Conservation (phyloP, 2,797 vertebrate species). For the Eidolon dupreanum region DNA sequence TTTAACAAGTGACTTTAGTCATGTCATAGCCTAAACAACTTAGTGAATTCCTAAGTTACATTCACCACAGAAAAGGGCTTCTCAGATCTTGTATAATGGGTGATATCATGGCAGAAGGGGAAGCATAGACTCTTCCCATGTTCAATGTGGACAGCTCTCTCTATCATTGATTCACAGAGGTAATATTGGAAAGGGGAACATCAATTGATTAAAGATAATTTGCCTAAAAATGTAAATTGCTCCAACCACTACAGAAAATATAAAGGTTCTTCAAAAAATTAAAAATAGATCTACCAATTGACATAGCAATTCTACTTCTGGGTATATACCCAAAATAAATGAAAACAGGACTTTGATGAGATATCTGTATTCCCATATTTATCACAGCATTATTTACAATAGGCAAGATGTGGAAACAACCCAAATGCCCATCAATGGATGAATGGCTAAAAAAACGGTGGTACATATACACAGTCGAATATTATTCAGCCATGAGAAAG, state of each 20-base stretch:
- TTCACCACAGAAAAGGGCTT: background rate
- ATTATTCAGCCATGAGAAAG: background rate
- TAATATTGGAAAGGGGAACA: background rate
- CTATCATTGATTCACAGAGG: background rate
- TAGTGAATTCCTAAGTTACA: background rate
- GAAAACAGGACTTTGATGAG: background rate
- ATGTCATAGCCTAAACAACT: background rate
- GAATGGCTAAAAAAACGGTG: background rate
- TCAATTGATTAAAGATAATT: background rate
- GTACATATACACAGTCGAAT: background rate
- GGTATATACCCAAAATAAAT: background rate
- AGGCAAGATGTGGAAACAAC: background rate
- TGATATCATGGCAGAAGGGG: background rate
- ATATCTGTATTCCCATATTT: background rate
- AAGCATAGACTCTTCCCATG: background rate
- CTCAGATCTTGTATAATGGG: no score
- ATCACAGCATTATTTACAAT: background rate
- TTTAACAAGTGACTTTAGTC: background rate
- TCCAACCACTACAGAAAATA: background rate
- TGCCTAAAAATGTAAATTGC: background rate
- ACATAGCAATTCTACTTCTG: background rate
- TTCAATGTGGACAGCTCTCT: background rate
- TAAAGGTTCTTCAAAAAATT: background rate
- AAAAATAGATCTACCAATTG: background rate
- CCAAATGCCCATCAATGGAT: background rate